Conservation (phyloP, 2,888 invertebrate genomes). For the Tolmerus cingulatus region DNA sequence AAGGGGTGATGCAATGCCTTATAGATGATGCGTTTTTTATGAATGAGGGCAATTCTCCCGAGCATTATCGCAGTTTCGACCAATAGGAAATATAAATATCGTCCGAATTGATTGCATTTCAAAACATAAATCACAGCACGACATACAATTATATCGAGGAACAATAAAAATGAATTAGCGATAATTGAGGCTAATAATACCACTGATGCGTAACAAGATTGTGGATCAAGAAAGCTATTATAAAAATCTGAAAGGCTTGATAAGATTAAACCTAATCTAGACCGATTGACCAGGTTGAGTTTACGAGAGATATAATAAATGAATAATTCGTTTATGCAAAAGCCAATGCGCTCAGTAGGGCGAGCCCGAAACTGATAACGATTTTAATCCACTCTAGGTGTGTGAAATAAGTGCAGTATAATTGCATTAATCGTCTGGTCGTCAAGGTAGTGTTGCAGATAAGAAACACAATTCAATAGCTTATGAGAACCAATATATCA, state of each 20-base stretch:
- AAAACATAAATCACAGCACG: background rate
- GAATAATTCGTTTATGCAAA: background rate
- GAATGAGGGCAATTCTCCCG: background rate
- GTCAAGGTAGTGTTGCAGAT: background rate
- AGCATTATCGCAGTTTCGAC: background rate
- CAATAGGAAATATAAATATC: background rate
- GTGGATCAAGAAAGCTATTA: background rate
- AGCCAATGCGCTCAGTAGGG: background rate
- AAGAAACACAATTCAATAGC: background rate
- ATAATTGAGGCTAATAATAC: background rate
- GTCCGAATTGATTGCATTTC: background rate
- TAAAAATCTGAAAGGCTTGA: background rate
- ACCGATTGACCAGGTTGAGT: background rate
- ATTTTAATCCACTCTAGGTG: background rate
- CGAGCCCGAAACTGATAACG: background rate
- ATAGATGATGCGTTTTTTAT: background rate
- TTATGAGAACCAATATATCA: background rate
- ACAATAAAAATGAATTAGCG: background rate
- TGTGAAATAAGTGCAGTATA: background rate
- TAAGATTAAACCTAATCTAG: background rate
- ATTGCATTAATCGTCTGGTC: background rate
- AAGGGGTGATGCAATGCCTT: background rate
- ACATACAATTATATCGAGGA: background rate
- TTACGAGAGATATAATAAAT: background rate
- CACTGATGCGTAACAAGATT: background rate